Conservation (phyloP, 2,888 invertebrate genomes). For the Uropetala carovei region DNA sequence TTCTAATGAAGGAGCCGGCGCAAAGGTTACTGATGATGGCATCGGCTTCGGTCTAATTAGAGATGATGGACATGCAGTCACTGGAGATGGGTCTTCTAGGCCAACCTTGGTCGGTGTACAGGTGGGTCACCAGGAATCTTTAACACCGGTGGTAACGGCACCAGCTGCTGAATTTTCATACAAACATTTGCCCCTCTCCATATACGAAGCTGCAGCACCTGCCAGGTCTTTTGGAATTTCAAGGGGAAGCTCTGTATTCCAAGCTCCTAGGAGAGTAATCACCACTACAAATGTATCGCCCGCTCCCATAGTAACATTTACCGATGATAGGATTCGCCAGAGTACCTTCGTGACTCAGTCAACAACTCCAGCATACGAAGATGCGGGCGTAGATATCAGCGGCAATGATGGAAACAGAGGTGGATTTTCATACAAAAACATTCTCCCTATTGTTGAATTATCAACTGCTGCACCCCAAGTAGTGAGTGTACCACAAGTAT, state of each 20-base stretch:
- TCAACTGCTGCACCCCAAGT: conserved; percentile 16
- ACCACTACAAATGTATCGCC: neutral
- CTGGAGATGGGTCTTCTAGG: conserved; percentile 50
- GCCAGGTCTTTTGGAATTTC: neutral
- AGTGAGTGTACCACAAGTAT: neutral
- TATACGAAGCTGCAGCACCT: conserved; percentile 21
- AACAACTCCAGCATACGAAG: conserved; percentile 38
- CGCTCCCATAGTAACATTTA: neutral
- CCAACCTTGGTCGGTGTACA: conserved; percentile 21
- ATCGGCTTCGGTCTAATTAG: conserved; percentile 28
- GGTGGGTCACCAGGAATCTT: neutral
- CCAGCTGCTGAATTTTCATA: conserved; percentile 49
- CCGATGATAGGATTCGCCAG: neutral
- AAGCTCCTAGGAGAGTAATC: conserved; percentile 3
- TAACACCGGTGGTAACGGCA: neutral
- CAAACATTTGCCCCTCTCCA: conserved; percentile 39
- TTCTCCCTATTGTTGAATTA: conserved; percentile 23
- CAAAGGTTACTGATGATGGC: neutral
- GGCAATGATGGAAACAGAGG: neutral
- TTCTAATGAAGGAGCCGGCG: neutral
- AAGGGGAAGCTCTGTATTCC: neutral
- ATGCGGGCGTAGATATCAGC: neutral
- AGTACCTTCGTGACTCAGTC: conserved; percentile 1
- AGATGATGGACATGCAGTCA: conserved; percentile 39
- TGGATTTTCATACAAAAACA: conserved; percentile 40